Conservation (phyloP, 2,113 vertebrate species). For the Petrocephalus microphthalmus region DNA sequence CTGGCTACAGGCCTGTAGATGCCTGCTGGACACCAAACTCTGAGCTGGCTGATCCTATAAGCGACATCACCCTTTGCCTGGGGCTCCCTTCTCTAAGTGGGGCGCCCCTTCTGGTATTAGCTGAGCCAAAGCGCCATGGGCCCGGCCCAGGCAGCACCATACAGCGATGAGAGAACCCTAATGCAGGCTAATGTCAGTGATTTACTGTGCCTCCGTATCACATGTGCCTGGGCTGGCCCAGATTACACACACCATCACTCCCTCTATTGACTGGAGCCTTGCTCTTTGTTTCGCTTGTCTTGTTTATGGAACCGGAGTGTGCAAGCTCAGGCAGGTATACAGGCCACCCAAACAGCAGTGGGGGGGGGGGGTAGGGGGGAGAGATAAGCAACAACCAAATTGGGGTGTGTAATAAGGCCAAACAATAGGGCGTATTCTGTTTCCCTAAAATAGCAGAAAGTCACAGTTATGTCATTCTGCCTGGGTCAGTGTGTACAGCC, state of each 20-base stretch:
- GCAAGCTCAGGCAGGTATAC: background rate
- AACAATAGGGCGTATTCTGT: background rate
- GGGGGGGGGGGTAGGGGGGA: background rate
- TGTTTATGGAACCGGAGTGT: background rate
- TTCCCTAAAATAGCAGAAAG: background rate
- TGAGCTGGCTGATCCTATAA: background rate
- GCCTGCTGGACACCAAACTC: background rate
- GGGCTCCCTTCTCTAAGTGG: background rate
- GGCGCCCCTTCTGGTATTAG: background rate
- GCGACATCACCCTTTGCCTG: background rate
- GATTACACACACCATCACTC: background rate
- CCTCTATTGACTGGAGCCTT: background rate
- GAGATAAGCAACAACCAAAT: background rate
- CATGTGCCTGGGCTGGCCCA: background rate
- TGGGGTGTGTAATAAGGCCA: background rate
- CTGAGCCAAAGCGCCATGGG: background rate
- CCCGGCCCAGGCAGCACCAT: background rate
- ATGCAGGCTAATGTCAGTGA: background rate
- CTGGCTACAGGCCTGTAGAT: no score
- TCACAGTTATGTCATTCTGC: constrained; percentile 9
- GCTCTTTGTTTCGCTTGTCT: background rate
- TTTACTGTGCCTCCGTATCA: background rate
- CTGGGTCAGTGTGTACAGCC: background rate
- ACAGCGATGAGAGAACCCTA: background rate
- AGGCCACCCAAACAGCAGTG: background rate